phyloP scores from a whole-genome alignment of 2,797 vertebrate species.

The Anolis apletophallus region DNA sequence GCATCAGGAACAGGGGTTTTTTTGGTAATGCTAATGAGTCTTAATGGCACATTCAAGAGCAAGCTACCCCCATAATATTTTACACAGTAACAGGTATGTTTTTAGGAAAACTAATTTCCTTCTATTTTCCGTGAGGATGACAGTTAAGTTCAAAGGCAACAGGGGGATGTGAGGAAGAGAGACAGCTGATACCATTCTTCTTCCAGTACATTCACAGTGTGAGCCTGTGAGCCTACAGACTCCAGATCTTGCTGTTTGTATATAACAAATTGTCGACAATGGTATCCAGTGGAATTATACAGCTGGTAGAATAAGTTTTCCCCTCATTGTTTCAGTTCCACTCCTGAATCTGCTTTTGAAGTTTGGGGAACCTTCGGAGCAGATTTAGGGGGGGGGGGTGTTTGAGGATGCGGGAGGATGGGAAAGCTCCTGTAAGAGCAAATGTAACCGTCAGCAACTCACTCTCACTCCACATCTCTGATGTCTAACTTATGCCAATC shows the following conservation, averaged over 20 bases:
- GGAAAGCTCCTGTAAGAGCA: background rate
- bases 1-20: background rate
- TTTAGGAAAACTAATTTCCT: too few relatives aligned
- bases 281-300: background rate
- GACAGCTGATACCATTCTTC: too few relatives aligned
- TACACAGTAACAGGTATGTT: background rate
- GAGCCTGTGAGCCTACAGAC: too few relatives aligned
- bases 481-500: background rate
- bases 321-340: background rate
- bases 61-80: background rate
- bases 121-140: too few relatives aligned
- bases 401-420: background rate
- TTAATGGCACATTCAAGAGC: background rate
- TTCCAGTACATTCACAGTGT: too few relatives aligned
- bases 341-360: background rate
- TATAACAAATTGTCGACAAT: background rate
- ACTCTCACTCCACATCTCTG: background rate
- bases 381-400: background rate
- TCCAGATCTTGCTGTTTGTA: too few relatives aligned
- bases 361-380: background rate
- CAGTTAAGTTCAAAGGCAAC: too few relatives aligned
- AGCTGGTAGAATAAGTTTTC: background rate
- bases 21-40: background rate
- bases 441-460: background rate
- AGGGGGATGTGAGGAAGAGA: too few relatives aligned